Evolutionary conservation across 2,888 invertebrate genomes (phyloP).

Genomic region (Dinocampus coccinellae): DNA sequence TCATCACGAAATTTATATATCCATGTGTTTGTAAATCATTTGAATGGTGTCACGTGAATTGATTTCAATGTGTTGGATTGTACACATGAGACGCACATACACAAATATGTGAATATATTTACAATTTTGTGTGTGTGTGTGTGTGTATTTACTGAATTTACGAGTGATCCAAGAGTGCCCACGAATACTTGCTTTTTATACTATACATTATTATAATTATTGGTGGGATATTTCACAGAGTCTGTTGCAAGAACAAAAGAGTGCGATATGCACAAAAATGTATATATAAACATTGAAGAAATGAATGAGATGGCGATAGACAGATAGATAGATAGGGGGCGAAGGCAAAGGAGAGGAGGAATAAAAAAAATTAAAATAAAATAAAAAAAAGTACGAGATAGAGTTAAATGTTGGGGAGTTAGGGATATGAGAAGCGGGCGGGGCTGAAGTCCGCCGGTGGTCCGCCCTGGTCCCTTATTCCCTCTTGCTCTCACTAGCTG

Average conservation of each 20-base stretch:
- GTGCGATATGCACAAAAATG: background rate
- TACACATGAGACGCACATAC: too few relatives aligned
- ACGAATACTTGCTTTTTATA: background rate
- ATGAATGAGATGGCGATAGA: constrained; percentile 29
- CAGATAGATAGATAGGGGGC: too few relatives aligned
- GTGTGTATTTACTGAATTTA: too few relatives aligned
- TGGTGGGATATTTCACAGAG: background rate
- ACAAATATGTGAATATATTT: too few relatives aligned
- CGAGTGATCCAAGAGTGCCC: background rate
- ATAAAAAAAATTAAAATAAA: constrained; percentile 8
- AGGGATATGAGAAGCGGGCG: constrained; percentile 59
- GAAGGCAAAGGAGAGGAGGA: background rate
- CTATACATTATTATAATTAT: background rate
- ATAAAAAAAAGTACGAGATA: background rate
- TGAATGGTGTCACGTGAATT: too few relatives aligned
- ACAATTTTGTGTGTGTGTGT: too few relatives aligned
- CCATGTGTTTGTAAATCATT: too few relatives aligned
- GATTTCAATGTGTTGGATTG: too few relatives aligned
- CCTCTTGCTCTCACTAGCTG: constrained; percentile 35
- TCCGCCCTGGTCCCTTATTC: constrained; percentile 54
- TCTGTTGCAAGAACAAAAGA: constrained; percentile 15
- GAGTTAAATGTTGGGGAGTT: constrained; percentile 11
- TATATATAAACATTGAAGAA: background rate
- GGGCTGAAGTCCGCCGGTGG: constrained; percentile 59
- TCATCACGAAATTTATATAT: too few relatives aligned